Evolutionary conservation across 2,888 invertebrate genomes (phyloP).

Genomic region (Sialis lutaria): DNA sequence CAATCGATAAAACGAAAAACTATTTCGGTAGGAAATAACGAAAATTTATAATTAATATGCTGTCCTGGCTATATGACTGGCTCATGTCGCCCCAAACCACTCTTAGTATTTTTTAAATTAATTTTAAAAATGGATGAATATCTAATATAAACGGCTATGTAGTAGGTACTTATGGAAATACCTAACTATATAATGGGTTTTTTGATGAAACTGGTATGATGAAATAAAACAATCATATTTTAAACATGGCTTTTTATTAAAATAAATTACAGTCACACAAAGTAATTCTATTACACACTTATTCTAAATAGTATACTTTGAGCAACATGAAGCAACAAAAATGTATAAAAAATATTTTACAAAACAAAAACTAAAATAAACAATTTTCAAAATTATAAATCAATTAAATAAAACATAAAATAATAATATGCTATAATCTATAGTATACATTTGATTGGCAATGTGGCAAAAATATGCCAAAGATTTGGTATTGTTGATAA

Average conservation of each 20-base stretch:
- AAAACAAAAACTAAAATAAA: too few relatives aligned
- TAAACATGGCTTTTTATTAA: conserved; percentile 29
- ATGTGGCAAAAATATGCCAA: too few relatives aligned
- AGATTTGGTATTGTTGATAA: too few relatives aligned
- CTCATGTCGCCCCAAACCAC: too few relatives aligned
- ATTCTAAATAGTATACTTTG: conserved; percentile 22
- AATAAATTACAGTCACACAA: conserved; percentile 32
- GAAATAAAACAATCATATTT: conserved; percentile 8
- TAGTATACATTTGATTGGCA: too few relatives aligned
- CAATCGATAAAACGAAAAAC: too few relatives aligned
- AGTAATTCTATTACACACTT: conserved; percentile 25
- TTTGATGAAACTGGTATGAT: neutral
- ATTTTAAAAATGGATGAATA: neutral
- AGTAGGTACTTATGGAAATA: neutral
- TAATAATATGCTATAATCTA: too few relatives aligned
- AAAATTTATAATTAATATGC: neutral
- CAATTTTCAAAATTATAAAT: too few relatives aligned
- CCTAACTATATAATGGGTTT: neutral
- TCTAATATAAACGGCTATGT: neutral
- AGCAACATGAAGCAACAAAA: conserved; percentile 31
- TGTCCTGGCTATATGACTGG: too few relatives aligned
- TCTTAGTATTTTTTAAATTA: too few relatives aligned
- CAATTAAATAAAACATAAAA: too few relatives aligned
- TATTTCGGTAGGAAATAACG: too few relatives aligned
- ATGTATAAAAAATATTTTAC: conserved; percentile 4